Conservation (phyloP, 2,888 invertebrate species). For the Hofmannophila pseudospretella region DNA sequence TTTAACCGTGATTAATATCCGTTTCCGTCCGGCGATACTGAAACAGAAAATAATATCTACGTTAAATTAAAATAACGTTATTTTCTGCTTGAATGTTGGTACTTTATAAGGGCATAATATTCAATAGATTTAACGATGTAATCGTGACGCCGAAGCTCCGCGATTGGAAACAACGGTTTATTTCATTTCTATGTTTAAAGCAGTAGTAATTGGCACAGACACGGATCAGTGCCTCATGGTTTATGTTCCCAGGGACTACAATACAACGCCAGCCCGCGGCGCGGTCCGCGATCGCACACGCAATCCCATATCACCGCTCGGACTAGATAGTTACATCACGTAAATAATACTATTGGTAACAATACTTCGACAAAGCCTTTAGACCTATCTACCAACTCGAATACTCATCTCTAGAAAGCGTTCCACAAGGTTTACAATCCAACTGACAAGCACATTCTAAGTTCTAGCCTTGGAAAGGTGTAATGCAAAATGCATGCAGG, state of each 20-base stretch:
- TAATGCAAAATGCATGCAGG: conserved; percentile 38
- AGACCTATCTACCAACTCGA: conserved; percentile 14
- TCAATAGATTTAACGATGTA: conserved; percentile 11
- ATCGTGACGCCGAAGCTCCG: conserved; percentile 20
- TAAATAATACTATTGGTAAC: conserved; percentile 51
- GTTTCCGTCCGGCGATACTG: conserved; percentile 28
- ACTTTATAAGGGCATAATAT: conserved; percentile 4
- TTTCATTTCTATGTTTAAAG: conserved; percentile 29
- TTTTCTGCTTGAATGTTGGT: too few relatives aligned
- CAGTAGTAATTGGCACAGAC: conserved; percentile 31
- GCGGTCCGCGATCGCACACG: conserved; percentile 29
- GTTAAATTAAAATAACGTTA: not conserved
- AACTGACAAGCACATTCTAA: conserved; percentile 21
- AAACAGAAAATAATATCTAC: conserved; percentile 33
- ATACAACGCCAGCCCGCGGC: conserved; percentile 34
- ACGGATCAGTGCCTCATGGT: conserved; percentile 23
- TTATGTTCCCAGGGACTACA: conserved; percentile 45
- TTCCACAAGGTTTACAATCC: not conserved
- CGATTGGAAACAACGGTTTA: conserved; percentile 33
- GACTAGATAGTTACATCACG: conserved; percentile 68
- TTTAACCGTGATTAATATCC: conserved; percentile 60
- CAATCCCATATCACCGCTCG: conserved; percentile 51
- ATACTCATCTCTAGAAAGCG: conserved; percentile 18
- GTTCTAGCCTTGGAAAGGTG: conserved; percentile 35
- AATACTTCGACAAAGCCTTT: conserved; percentile 32